Evolutionary conservation across 2,113 vertebrate species (phyloP), one percentile per base, ranked within the genome.

Genomic region (Corythornis madagascariensis): DNA sequence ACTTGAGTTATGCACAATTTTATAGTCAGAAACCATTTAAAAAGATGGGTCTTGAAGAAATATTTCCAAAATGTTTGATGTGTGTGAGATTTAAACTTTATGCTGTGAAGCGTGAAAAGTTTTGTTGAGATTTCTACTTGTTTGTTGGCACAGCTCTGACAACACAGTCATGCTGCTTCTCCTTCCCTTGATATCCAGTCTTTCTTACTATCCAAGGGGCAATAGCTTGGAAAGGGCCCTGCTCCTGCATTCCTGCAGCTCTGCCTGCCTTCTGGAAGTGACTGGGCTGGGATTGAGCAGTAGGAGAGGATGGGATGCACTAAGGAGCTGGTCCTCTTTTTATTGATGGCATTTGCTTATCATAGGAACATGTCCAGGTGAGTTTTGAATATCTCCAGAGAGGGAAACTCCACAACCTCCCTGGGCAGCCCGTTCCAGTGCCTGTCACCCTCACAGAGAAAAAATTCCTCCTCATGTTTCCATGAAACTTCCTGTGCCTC

Each of bases 271-370:
- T 25, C 52, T 55, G 70, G 28, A n/a, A 17, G 21, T 55, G 65
- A 7, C 26, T 1, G 2, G 20, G 14, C n/a, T n/a, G 21, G 11
- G 33, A 75, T 6, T 13, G 14, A 12, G 18, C 0, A 0, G 21
- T 55, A 13, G 8, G 38, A 40, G 29, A 72, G 42, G 28, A 47
- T 28, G n/a, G 29, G 47, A 33, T 60, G 38, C 48, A 4, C 40
- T n/a, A 2, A 73, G 33, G 28, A 69, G 24, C 22, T 50, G 71
- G 9, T 31, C 45, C 18, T 85, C 20, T 2, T 82, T 61, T 76
- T 18, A 31, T 4, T 73, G 35, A 9, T 31, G 65, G 9, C 35
- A 29, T 43, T 71, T 35, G 13, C 33, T 63, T 35, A 1, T 38
- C 38, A 38, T 10, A 38, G 38, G 38, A 38, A 38, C 38, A 38